Evolutionary conservation across 2,888 invertebrate genomes (phyloP), one percentile per base, ranked within the genome.

Genomic region (Hemistola chrysoprasaria): DNA sequence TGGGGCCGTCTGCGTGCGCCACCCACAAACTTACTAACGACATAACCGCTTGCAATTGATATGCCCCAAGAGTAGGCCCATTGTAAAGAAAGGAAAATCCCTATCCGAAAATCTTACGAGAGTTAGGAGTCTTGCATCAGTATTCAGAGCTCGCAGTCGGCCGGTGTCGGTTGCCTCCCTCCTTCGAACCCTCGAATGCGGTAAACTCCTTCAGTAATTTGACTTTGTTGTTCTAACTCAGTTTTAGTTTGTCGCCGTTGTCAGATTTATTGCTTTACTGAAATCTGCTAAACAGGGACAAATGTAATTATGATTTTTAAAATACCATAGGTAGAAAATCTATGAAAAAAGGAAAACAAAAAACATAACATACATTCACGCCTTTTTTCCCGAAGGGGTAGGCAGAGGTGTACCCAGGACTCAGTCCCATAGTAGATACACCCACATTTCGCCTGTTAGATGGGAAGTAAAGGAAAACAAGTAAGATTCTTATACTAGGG

Each of bases 31-130:
- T 88, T 88, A 85, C 86, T 87, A 88, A 88, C 88, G 88, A 87
- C 87, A 88, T 88, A 88, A 88, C 88, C 85, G 84, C 88, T 75
- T 86, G 88, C 88, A 85, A 86, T 88, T 88, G 88, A 88, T 87
- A 88, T 88, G 88, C 87, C 86, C 86, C 88, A 73, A 68, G 87
- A 83, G 88, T 88, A 87, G 85, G 82, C 76, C 82, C 83, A 87
- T 87, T 88, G 88, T 86, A 88, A 88, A 88, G 88, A 87, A 88
- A 88, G 85, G 88, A 86, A 88, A 88, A 86, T 86, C 88, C 84
- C 82, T 53, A 85, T 77, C 82, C 82, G 84, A 86, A 88, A 88
- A 87, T 87, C 85, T 87, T 87, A 71, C 69, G 72, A 75, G 84
- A 86, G 85, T 86, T 85, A 85, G 62, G 52, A 47, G 58, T 41